Evolutionary conservation across 2,797 vertebrate genomes (phyloP).

Genomic region (Podarcis lilfordi): DNA sequence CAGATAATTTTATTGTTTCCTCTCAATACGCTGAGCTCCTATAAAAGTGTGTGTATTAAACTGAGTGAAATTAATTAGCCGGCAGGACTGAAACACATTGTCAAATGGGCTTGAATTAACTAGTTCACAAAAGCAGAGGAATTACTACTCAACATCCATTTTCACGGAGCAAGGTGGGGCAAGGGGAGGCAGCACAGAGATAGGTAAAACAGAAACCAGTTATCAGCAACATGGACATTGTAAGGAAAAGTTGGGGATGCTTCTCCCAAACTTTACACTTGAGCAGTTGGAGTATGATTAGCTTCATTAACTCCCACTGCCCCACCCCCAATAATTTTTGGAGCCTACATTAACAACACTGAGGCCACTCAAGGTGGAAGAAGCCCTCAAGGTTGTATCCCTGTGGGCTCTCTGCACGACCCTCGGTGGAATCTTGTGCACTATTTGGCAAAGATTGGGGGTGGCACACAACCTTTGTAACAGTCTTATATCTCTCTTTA

Average conservation of each 20-base stretch:
- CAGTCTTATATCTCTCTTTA: background rate
- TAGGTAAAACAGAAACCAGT: background rate
- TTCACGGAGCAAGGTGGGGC: background rate
- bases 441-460: too few species aligned
- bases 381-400: too few species aligned
- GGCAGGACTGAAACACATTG: background rate
- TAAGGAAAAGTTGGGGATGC: background rate
- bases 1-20: constrained; percentile 69
- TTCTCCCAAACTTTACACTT: too few species aligned
- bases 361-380: too few species aligned
- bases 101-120: constrained; percentile 11
- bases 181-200: too few species aligned
- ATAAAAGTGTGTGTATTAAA: constrained; percentile 60
- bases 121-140: background rate
- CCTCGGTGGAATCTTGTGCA: too few species aligned
- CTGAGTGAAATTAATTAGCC: constrained; percentile 65
- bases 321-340: background rate
- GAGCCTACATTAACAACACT: background rate
- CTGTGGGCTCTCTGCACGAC: too few species aligned
- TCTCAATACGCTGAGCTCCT: constrained; percentile 68
- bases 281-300: background rate
- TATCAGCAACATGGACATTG: background rate
- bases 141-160: background rate
- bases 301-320: background rate
- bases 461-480: background rate